Evolutionary conservation across 1,140 invertebrate genomes (phyloP), one percentile per base, ranked within the genome.

Genomic region (Rhagoletis zephyria): DNA sequence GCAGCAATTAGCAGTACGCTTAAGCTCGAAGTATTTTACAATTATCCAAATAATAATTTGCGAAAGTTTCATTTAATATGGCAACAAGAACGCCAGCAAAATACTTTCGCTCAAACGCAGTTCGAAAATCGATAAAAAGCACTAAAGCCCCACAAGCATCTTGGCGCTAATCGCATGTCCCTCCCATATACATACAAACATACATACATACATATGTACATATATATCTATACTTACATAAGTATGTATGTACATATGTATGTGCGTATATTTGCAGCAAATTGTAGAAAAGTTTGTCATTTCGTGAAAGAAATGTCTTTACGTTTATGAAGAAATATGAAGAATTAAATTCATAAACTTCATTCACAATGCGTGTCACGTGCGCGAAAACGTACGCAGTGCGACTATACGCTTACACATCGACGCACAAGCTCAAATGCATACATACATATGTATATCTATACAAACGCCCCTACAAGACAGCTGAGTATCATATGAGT

Each of bases 281-380:
- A 85, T 85, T 85, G 85, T 85, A 85, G 60, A 42, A 85, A 85
- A 85, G 59, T 85, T 85, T 85, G 19, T 85, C 85, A 85, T 85
- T 85, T 85, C 85, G 19, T 85, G 51, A 63, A 87, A 67, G 64
- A 87, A 87, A 87, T 87, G 60, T 87, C 64, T 61, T 70, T 87
- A 64, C n/a, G 86, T 70, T 87, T 56, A 87, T 70, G 86, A 87
- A 19, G 65, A 87, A 87, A 87, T 87, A 87, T 87, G 60, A 87
- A 87, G 86, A 63, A 87, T 87, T 65, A 70, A 87, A 87, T 56
- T 70, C 86, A 87, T 70, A 70, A 70, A 65, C 61, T 67, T 65
- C 59, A 87, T 87, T 87, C 48, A 56, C 86, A 70, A 87, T 87
- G 86, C 86, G 48, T 70, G 86, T 87, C 86, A 87, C 86, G 86